These are phyloP conservation scores for Pantherophis vulpinus DNA, from an alignment of 2,797 vertebrate genomes.

Conservation along the genomic window DNA sequence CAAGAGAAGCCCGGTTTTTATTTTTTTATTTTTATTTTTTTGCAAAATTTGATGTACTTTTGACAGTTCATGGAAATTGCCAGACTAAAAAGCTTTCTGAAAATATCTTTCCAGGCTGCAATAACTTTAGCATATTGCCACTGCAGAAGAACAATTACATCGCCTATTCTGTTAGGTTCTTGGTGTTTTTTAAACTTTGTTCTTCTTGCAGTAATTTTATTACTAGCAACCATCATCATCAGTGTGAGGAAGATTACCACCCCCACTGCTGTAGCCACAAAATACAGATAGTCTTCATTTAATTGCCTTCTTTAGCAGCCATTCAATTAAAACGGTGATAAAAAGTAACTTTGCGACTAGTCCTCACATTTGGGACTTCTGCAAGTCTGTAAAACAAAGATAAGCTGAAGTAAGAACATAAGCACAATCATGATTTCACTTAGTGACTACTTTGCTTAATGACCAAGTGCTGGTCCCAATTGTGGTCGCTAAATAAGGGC, in stretches of 20 bases:
- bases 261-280: neutral
- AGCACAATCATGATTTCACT: neutral
- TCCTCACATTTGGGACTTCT: neutral
- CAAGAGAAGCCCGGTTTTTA: neutral
- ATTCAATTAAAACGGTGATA: neutral
- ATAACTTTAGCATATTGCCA: neutral
- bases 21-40: neutral
- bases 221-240: neutral
- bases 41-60: neutral
- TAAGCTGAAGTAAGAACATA: neutral
- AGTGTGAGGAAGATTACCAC: neutral
- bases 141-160: neutral
- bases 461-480: neutral
- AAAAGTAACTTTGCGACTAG: neutral
- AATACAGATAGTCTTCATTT: neutral
- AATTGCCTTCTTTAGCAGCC: neutral
- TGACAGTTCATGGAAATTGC: neutral
- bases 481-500: neutral
- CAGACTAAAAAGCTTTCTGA: neutral
- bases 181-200: neutral
- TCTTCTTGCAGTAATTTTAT: neutral
- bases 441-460: neutral
- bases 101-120: neutral
- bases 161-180: neutral
- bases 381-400: neutral